Percentiles rank a stretch among this genome's conserved stretches.
phyloP scores from a whole-genome alignment of 2,797 vertebrate genomes.

The Gymnocypris eckloni region DNA sequence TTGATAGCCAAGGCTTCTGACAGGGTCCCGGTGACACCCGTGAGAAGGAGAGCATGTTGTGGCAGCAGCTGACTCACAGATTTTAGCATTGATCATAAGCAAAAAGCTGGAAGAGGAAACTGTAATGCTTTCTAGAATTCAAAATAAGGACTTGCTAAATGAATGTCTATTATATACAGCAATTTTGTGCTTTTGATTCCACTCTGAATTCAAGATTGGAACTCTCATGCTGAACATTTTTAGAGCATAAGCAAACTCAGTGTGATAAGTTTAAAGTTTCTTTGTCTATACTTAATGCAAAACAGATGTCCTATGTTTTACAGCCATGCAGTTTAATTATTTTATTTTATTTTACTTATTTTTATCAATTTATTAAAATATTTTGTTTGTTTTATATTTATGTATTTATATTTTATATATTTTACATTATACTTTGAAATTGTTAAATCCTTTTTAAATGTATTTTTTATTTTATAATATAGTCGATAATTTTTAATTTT shows the following conservation, averaged over 20 bases:
- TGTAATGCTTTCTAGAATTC: background rate
- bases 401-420: background rate
- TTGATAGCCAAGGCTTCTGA: slow-evolving; percentile 54
- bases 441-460: background rate
- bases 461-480: too few species aligned
- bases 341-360: background rate
- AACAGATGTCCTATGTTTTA: background rate
- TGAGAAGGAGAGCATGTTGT: slow-evolving; percentile 37
- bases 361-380: background rate
- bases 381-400: background rate
- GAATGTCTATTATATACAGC: background rate
- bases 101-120: background rate
- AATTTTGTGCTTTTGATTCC: background rate
- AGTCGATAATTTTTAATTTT: too few species aligned
- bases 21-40: slow-evolving; percentile 36
- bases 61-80: slow-evolving; percentile 34
- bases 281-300: background rate
- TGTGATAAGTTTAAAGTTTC: background rate
- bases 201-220: background rate
- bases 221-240: background rate
- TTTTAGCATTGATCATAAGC: background rate
- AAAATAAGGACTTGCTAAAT: background rate
- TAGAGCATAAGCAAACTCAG: background rate
- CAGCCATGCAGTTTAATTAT: background rate
- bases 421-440: background rate